Base-by-base conservation (phyloP, 2,113 vertebrate genomes). In the Zapornia atra region DNA sequence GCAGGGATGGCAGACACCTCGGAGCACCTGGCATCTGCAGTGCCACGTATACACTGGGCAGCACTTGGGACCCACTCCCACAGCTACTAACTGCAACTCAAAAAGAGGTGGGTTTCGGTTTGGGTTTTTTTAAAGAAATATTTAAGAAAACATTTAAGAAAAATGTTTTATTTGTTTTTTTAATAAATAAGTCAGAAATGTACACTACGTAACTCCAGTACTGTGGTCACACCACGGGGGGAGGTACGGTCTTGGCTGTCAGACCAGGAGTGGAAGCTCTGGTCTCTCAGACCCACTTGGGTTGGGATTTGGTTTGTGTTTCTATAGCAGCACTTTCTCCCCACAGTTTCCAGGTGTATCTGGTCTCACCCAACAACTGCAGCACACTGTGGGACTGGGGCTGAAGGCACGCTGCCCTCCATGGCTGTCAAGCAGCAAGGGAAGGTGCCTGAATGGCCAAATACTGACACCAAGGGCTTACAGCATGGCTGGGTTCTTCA, bases 131-230 rank as follows among this genome's bases (percentile, higher is more conserved):
- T 22, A 46, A 46, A 46, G 44, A 46, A 46, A 46, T 46, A 46
- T 40, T 40, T 40, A 40, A 40, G 40, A 40, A 40, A 40, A 40
- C 40, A 36, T 42, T 72, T 81, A 92, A 83, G 81, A 93, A 97
- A 82, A 44, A 9, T 13, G 16, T 17, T 97, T 96, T 81, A 63
- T 66, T 78, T 65, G 51, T 72, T 77, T 56, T 51, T 82, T 72
- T 34, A 70, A 50, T 97, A 96, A 97, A 97, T 97, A 96, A 79
- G 50, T 93, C 90, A 61, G 46, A 90, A 68, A 60, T 80, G 24
- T 96, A 83, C 85, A 92, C 36, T 34, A 42, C 6, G 10, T 17
- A 71, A 80, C 73, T 90, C 56, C 91, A 95, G 91, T 91, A 73
- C 28, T 28, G 6, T 8, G 19, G 9, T 15, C 70, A 29, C 82